Evolutionary conservation across 2,888 invertebrate genomes (phyloP).

Genomic region (Clepsis dumicolana): DNA sequence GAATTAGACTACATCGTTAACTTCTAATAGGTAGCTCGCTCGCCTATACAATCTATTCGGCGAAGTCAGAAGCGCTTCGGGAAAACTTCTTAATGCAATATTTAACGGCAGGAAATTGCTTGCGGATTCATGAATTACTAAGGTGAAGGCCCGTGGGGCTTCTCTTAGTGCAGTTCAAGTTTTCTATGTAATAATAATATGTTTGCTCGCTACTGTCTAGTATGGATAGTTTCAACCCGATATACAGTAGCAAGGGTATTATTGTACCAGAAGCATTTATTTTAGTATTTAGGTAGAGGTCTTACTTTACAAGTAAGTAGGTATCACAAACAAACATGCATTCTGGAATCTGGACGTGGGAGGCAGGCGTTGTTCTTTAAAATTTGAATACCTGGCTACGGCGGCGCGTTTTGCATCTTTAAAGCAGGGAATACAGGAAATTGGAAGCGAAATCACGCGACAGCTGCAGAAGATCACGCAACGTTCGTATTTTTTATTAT

Average conservation of each 20-base stretch:
- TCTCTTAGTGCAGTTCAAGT: not conserved
- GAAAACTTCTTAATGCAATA: not conserved
- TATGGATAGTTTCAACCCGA: too few species aligned
- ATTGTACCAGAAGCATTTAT: too few species aligned
- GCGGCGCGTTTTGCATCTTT: not conserved
- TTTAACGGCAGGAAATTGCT: constrained; percentile 13
- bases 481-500: not conserved
- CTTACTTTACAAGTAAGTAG: too few species aligned
- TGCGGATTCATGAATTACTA: not conserved
- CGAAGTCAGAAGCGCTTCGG: not conserved
- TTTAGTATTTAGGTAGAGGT: too few species aligned
- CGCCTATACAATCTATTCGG: not conserved
- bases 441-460: not conserved
- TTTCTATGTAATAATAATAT: not conserved
- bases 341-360: too few species aligned
- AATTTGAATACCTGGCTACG: too few species aligned
- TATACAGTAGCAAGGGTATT: too few species aligned
- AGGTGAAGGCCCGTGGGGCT: not conserved
- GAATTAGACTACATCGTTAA: not conserved
- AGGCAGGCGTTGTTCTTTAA: too few species aligned
- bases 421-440: not conserved
- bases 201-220: too few species aligned
- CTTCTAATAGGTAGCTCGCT: not conserved
- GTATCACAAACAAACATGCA: too few species aligned
- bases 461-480: not conserved